Base-by-base conservation (phyloP, 2,888 invertebrate genomes). In the Euplagia quadripunctaria region DNA sequence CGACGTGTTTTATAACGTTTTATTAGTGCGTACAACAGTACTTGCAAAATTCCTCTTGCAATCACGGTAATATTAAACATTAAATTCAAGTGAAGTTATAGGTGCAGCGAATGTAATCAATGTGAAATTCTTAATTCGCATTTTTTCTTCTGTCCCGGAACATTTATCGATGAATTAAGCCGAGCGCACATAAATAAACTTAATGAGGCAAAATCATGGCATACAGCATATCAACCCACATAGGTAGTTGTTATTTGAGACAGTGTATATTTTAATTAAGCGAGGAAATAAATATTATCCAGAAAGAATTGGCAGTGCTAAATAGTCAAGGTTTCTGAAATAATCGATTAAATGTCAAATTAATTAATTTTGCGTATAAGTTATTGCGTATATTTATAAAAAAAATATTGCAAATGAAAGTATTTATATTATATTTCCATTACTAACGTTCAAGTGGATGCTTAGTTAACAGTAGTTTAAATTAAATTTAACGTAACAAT, bases 191-290 rank as follows among this genome's bases (percentile, higher is more conserved):
- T 93, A 94, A 93, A 93, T 93, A 92, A 92, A 93, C 86, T 91
- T 93, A 94, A 94, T 93, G 92, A 93, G 89, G 88, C 87, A 89
- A 93, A 93, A 90, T 90, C 89, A 91, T 90, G 89, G 85, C 88
- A 87, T 83, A 82, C 83, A 82, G 82, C 84, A 83, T 86, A 85
- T 87, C 86, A 88, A 85, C 85, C 85, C 75, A 82, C 80, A 86
- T 86, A 80, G 74, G 73, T 87, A 86, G 85, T 84, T 83, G 80
- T 84, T 86, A 84, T 86, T 87, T 85, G 84, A 85, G 85, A 85
- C 80, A 83, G 81, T 74, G 72, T 76, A 85, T 84, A 81, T 85
- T 82, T 89, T 88, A 88, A 90, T 89, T 89, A 88, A 79, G 43
- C 68, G 68, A 76, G 55, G 42, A 69, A 87, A 86, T 85, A 80